phyloP scores from a whole-genome alignment of 1,140 invertebrate genomes.

The Cardiocondyla obscurior region DNA sequence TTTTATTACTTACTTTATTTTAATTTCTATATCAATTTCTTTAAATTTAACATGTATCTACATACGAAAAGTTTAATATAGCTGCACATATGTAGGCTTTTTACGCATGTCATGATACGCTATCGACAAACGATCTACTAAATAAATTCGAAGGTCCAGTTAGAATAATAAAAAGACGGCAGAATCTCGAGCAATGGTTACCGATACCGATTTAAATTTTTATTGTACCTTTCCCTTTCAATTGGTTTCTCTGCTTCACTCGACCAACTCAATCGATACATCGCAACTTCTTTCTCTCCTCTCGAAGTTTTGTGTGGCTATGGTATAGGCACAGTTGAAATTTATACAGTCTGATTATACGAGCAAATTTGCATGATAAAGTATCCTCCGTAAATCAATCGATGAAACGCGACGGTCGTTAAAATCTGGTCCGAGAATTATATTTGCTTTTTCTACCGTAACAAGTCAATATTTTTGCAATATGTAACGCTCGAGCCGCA shows the following conservation, averaged over 20 bases:
- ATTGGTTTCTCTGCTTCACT: constrained; percentile 23
- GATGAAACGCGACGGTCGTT: constrained; percentile 28
- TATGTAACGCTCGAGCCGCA: not conserved
- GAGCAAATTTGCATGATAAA: constrained; percentile 69
- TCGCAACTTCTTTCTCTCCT: not conserved
- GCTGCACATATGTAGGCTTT: not conserved
- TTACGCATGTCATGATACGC: not conserved
- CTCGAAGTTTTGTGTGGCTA: constrained; percentile 27
- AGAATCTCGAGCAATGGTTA: not conserved
- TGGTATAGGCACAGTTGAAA: constrained; percentile 45
- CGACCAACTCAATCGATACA: constrained; percentile 34
- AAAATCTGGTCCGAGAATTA: constrained; percentile 47
- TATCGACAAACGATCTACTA: not conserved
- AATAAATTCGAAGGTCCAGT: constrained; percentile 17
- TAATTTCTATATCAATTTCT: not conserved
- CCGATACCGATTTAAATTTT: constrained; percentile 64
- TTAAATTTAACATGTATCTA: not conserved
- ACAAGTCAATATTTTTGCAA: constrained; percentile 14
- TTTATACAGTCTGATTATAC: constrained; percentile 53
- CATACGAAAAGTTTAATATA: not conserved
- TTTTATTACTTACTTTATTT: too few relatives aligned
- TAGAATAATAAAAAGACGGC: constrained; percentile 29
- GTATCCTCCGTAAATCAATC: constrained; percentile 48
- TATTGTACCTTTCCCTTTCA: constrained; percentile 63
- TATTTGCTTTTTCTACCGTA: constrained; percentile 61